Percentiles rank a stretch among this genome's conserved stretches.
phyloP scores from a whole-genome alignment of 2,797 vertebrate species.

The Ambastaia sidthimunki region DNA sequence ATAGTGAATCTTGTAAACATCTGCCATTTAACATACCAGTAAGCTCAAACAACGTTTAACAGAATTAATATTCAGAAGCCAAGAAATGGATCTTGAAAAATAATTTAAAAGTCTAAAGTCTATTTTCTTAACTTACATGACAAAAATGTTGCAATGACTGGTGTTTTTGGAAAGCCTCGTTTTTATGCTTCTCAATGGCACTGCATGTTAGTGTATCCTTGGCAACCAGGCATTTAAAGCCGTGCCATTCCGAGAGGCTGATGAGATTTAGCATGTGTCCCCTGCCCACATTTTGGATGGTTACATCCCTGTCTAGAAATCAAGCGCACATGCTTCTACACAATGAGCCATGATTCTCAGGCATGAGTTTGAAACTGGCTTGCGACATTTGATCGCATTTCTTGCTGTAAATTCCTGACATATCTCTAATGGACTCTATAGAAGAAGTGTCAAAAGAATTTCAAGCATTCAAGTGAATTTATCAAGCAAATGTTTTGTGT shows the following conservation, averaged over 20 bases:
- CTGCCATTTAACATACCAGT: not conserved
- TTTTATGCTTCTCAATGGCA: not conserved
- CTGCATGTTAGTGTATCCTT: not conserved
- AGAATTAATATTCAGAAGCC: not conserved
- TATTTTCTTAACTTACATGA: not conserved
- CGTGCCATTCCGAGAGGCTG: not conserved
- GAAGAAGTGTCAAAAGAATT: not conserved
- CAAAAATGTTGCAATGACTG: not conserved
- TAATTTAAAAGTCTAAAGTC: not conserved
- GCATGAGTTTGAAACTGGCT: not conserved
- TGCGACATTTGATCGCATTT: not conserved
- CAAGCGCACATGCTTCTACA: not conserved
- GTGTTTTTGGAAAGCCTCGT: not conserved
- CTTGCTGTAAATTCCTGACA: not conserved
- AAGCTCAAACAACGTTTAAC: not conserved
- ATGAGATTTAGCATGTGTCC: conserved; percentile 15
- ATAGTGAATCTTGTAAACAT: not conserved
- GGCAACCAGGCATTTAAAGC: not conserved
- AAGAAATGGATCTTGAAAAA: not conserved
- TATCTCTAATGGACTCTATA: not conserved
- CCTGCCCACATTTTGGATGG: not conserved
- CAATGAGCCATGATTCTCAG: not conserved
- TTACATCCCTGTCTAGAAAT: not conserved
- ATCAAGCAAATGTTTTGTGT: conserved; percentile 2
- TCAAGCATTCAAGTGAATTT: conserved; percentile 5